Evolutionary conservation across 1,140 invertebrate species (phyloP), one percentile per base, ranked within the genome.

Genomic region (Plodia interpunctella): DNA sequence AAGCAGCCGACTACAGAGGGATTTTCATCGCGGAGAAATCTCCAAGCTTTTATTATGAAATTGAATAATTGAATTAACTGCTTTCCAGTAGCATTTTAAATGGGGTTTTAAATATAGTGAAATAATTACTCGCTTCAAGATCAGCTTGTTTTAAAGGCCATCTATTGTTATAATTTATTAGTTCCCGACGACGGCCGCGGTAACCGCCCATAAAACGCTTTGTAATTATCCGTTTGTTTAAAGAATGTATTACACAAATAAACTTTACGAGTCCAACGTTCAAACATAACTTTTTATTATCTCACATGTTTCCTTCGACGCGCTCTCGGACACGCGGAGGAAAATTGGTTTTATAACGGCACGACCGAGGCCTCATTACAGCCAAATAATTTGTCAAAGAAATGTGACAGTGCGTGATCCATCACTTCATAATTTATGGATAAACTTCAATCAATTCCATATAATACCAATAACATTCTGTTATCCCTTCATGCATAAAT

Each of bases 401-500:
- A 63, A 30, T 55, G 59, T 49, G 57, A 60, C 65, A 38, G 54
- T 51, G 44, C 51, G 65, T 66, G 63, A 68, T 70, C 61, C 57
- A 58, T 74, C 68, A 68, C 67, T 50, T 50, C 28, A 55, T 56
- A 35, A 59, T 52, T 60, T 72, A 78, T 76, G 72, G 77, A 80
- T 81, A 81, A 80, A 76, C 68, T 70, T 76, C 74, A 80, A 79
- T 82, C 72, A 72, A 70, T 70, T 69, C 63, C 60, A 71, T 68
- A 78, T 76, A 80, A 74, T 70, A 79, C 66, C 66, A 64, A 60
- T 76, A 80, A 75, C 72, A 81, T 83, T 81, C 78, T 81, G 82
- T 84, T 80, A 84, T 85, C 80, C 80, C 78, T 80, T 80, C 82
- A 87, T 85, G 83, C 80, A 87, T 87, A 87, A 87, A 87, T 87